Base-by-base conservation (phyloP, 2,888 invertebrate genomes). In the Plusia festucae region DNA sequence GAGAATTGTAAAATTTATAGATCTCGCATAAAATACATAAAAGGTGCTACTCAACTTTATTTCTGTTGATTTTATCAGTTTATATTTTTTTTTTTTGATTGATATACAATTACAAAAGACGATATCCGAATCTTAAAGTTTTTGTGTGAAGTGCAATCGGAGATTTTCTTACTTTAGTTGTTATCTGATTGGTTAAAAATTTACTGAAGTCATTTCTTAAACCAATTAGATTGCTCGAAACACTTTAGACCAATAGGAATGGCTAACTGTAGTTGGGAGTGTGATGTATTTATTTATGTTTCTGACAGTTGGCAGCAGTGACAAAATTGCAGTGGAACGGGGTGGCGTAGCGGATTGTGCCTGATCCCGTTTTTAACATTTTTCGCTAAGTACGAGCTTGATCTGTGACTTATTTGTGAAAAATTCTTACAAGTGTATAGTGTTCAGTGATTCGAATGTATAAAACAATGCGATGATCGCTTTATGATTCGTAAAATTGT, bases 231-330 rank as follows among this genome's bases (percentile, higher is more conserved):
- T 27, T 6, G 0, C 1, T 15, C 0, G 5, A 11, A 44, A 11
- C 0, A 0, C 0, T 22, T 22, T 51, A 52, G 40, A 18, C 77
- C 78, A 79, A 79, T 79, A 59, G 54, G 24, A 60, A 53, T 59
- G n/a, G 44, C 44, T 27, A 24, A 53, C 15, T 51, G 51, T 55
- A 55, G 75, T 80, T 80, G 79, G 81, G 60, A 76, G 40, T 59
- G 32, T 76, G 62, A 85, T 81, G 78, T 90, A 89, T 90, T 90
- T 90, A 90, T 91, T 90, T 90, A 89, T 88, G 84, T 84, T 83
- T 80, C 84, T 81, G 77, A 80, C 75, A 82, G 88, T 90, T 90
- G 91, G 90, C 82, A 88, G 84, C 76, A 85, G 85, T 89, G 88
- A 83, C 86, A 85, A 83, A 88, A 86, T 83, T 78, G 83, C 82